A percentile compares a stretch with the other conserved stretches of the same genome.
Evolutionary conservation across 2,888 invertebrate genomes (phyloP).

Genomic region (Glaucopsyche alexis): DNA sequence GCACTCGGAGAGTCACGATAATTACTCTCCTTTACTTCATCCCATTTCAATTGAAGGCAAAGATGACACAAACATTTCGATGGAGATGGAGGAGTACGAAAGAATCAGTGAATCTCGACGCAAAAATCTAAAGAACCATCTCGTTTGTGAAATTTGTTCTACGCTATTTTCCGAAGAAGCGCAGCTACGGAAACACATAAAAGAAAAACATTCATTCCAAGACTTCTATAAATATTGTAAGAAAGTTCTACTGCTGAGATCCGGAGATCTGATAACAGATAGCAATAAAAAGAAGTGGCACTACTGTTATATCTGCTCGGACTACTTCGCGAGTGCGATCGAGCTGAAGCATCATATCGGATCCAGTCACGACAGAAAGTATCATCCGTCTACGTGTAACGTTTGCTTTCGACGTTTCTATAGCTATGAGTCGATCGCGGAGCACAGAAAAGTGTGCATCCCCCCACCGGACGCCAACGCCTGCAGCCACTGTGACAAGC

Average conservation of each 20-base stretch:
- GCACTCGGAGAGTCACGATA: conserved; percentile 46
- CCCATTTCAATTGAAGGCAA: conserved; percentile 43
- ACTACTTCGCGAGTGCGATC: conserved; percentile 49
- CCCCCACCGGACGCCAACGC: conserved; percentile 56
- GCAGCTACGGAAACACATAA: conserved; percentile 55
- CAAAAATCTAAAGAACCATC: conserved; percentile 33
- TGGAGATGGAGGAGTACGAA: conserved; percentile 43
- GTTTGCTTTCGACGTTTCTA: conserved; percentile 65
- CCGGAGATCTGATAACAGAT: neutral
- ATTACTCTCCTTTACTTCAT: conserved; percentile 45
- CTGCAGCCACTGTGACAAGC: conserved; percentile 61
- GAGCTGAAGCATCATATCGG: conserved; percentile 63
- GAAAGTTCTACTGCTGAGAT: conserved; percentile 48
- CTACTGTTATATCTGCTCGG: conserved; percentile 58
- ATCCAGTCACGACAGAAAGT: conserved; percentile 54
- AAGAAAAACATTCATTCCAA: conserved; percentile 57
- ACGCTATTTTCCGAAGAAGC: conserved; percentile 50
- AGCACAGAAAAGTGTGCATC: conserved; percentile 57
- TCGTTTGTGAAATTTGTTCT: conserved; percentile 51
- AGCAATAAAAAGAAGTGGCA: conserved; percentile 38
- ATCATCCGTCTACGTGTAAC: conserved; percentile 57
- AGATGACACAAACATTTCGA: conserved; percentile 44
- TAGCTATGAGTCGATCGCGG: conserved; percentile 52
- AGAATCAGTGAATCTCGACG: conserved; percentile 30
- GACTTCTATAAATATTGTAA: conserved; percentile 62